Percentiles rank a stretch among this genome's conserved stretches.
Conservation (phyloP, 2,888 invertebrate species). For the Drosophila buzzatii region DNA sequence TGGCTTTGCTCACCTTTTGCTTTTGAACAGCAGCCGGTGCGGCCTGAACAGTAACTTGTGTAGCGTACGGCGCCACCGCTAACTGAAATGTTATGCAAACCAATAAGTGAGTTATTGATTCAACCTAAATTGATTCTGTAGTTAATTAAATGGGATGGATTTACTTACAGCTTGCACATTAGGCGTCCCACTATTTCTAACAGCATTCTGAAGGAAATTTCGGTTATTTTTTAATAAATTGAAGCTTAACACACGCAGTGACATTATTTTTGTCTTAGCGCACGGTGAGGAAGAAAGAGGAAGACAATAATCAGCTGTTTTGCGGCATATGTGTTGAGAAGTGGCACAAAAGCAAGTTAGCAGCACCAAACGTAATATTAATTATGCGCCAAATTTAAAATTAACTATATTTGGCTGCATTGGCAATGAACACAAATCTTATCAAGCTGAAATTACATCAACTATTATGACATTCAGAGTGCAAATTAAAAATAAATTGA, state of each 20-base stretch:
- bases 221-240: conserved; percentile 80
- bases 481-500: not conserved
- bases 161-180: conserved; percentile 50
- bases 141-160: not conserved
- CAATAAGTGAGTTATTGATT: not conserved
- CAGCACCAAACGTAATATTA: conserved; percentile 11
- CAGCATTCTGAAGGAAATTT: conserved; percentile 69
- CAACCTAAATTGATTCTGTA: conserved; percentile 14
- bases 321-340: conserved; percentile 16
- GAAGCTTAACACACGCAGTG: conserved; percentile 77
- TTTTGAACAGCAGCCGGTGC: conserved; percentile 84
- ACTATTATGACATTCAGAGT: not conserved
- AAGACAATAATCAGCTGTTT: conserved; percentile 56
- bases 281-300: conserved; percentile 34
- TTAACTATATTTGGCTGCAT: not conserved
- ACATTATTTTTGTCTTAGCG: conserved; percentile 54
- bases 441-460: not conserved
- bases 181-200: conserved; percentile 38
- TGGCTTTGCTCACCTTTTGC: conserved; percentile 93
- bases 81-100: conserved; percentile 71
- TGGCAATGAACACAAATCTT: not conserved
- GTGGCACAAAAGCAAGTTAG: conserved; percentile 23
- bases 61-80: conserved; percentile 59
- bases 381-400: conserved; percentile 1
- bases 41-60: conserved; percentile 81